Evolutionary conservation across 2,888 invertebrate species (phyloP).

Genomic region (Trachelus stipa): DNA sequence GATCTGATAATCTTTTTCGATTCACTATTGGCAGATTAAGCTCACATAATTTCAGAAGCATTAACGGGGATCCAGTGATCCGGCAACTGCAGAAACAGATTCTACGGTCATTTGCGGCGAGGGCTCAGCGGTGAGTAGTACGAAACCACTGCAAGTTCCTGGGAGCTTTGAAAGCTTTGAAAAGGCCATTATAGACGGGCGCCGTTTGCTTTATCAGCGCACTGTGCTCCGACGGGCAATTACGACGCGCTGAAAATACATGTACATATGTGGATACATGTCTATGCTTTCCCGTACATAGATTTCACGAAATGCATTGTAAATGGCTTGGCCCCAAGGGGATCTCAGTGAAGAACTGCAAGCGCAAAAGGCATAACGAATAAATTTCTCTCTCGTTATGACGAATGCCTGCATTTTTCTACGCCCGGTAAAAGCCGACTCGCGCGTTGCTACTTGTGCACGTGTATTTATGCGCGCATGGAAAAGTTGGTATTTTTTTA

Average conservation of each 20-base stretch:
- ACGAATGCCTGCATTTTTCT: not conserved
- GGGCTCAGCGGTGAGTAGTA: not conserved
- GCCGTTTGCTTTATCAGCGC: not conserved
- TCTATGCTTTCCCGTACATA: not conserved
- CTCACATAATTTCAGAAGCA: not conserved
- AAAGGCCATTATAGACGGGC: not conserved
- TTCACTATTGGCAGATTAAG: not conserved
- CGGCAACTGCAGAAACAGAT: not conserved
- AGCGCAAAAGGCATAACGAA: not conserved
- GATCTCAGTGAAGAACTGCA: not conserved
- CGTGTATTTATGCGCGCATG: not conserved
- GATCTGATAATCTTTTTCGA: not conserved
- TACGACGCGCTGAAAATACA: not conserved
- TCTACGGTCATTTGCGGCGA: not conserved
- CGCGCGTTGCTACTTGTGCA: not conserved
- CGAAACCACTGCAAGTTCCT: not conserved
- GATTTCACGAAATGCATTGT: not conserved
- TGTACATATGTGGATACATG: not conserved
- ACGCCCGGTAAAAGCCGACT: not conserved
- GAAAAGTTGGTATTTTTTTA: not conserved
- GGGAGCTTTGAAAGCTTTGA: not conserved
- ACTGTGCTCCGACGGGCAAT: not conserved
- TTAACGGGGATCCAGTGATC: not conserved
- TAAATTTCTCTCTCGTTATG: not conserved
- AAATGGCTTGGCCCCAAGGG: not conserved